phyloP scores from a whole-genome alignment of 1,140 invertebrate genomes.

The Psix sp. region DNA sequence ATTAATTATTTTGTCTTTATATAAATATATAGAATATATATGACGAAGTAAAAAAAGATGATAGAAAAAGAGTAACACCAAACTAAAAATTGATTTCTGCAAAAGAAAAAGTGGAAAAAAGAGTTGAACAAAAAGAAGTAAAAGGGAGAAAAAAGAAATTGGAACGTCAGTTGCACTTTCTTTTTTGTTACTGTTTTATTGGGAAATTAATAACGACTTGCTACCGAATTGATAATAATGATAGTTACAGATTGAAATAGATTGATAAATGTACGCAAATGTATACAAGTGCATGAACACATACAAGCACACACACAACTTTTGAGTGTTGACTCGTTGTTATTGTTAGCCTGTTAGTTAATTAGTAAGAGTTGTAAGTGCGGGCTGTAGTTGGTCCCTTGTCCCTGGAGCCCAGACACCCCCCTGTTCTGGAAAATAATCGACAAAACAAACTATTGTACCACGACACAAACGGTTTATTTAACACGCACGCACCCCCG shows the following conservation, averaged over 20 bases:
- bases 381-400: constrained; percentile 77
- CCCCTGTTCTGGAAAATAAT: constrained; percentile 77
- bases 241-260: constrained; percentile 74
- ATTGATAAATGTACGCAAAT: constrained; percentile 69
- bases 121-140: constrained; percentile 13
- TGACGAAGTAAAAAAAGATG: constrained; percentile 35
- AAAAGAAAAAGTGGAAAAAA: constrained; percentile 13
- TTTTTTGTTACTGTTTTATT: constrained; percentile 47
- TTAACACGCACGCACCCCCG: constrained; percentile 67
- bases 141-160: constrained; percentile 33
- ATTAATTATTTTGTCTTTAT: constrained; percentile 56
- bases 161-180: constrained; percentile 42
- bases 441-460: constrained; percentile 59
- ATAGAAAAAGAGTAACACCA: constrained; percentile 43
- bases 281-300: constrained; percentile 72
- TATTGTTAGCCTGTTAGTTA: constrained; percentile 79
- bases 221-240: constrained; percentile 74
- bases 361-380: constrained; percentile 78
- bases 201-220: constrained; percentile 63
- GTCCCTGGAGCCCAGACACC: constrained; percentile 77
- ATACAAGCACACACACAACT: constrained; percentile 68
- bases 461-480: constrained; percentile 65
- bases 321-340: constrained; percentile 78
- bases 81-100: constrained; percentile 30
- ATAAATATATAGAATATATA: constrained; percentile 56